Evolutionary conservation across 2,888 invertebrate genomes (phyloP).

Genomic region (Phaonia tiefii): DNA sequence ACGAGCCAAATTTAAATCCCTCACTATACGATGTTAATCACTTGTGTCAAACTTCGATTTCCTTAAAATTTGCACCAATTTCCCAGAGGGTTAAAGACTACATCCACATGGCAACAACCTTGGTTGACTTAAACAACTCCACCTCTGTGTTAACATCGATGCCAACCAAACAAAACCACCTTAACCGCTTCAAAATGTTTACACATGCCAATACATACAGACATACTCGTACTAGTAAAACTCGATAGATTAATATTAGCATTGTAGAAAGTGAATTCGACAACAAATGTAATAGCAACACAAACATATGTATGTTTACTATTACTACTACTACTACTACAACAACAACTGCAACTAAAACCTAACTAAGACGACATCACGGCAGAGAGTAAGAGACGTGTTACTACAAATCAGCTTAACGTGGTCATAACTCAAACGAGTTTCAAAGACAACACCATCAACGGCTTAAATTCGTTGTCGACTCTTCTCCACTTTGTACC

Average conservation of each 20-base stretch:
- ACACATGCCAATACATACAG: not conserved
- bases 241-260: slow-evolving; percentile 34
- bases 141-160: slow-evolving; percentile 30
- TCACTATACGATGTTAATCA: no score
- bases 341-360: no score
- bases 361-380: slow-evolving; percentile 9
- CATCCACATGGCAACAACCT: slow-evolving; percentile 47
- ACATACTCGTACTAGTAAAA: not conserved
- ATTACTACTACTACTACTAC: no score
- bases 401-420: slow-evolving; percentile 58
- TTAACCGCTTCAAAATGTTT: slow-evolving; percentile 33
- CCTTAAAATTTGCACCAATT: slow-evolving; percentile 19
- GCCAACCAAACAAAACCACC: slow-evolving; percentile 29
- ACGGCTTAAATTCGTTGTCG: not conserved
- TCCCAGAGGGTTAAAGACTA: slow-evolving; percentile 34
- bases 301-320: no score
- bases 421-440: slow-evolving; percentile 55
- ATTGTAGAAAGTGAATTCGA: slow-evolving; percentile 59
- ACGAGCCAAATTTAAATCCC: no score
- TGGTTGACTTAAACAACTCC: slow-evolving; percentile 41
- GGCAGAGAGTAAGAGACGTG: slow-evolving; percentile 2
- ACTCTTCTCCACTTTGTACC: slow-evolving; percentile 16
- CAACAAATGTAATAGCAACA: slow-evolving; percentile 4
- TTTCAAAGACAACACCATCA: slow-evolving; percentile 37
- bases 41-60: no score